phyloP scores from a whole-genome alignment of 35 echinoderm and acorn worm species.

The Apostichopus parvimensis region DNA sequence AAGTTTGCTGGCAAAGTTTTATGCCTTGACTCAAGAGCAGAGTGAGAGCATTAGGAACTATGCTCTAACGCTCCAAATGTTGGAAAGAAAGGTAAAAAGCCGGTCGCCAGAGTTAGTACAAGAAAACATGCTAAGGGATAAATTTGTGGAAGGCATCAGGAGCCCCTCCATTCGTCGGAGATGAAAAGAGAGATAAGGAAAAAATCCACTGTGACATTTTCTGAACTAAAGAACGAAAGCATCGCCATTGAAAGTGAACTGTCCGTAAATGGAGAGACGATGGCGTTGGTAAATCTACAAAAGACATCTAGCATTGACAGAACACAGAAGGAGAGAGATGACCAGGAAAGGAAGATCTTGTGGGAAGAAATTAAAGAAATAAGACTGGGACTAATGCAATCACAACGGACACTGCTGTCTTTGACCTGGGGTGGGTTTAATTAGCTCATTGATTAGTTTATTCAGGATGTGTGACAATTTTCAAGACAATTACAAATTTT shows the following conservation, averaged over 20 bases:
- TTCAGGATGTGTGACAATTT: too few species aligned
- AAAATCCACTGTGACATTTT: neutral
- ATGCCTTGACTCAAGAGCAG: neutral
- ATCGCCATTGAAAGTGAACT: neutral
- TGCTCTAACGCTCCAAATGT: neutral
- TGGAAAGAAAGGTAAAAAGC: neutral
- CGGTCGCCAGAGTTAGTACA: neutral
- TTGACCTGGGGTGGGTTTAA: too few species aligned
- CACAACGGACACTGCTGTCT: too few species aligned
- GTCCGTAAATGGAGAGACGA: too few species aligned
- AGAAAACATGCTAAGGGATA: conserved; percentile 18
- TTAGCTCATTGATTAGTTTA: too few species aligned
- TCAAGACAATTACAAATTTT: too few species aligned
- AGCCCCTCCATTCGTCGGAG: neutral
- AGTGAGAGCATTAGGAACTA: neutral
- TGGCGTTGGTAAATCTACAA: too few species aligned
- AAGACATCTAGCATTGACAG: too few species aligned
- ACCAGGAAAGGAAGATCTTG: too few species aligned
- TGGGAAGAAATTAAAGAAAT: too few species aligned
- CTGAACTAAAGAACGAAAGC: neutral
- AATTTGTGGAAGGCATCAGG: conserved; percentile 7
- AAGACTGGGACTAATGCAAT: too few species aligned
- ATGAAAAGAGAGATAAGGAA: conserved; percentile 20
- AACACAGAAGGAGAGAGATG: too few species aligned
- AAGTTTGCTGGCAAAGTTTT: conserved; percentile 4